Evolutionary conservation across 2,113 vertebrate genomes (phyloP), one percentile per base, ranked within the genome.

Genomic region (Pachycephala philippinensis): DNA sequence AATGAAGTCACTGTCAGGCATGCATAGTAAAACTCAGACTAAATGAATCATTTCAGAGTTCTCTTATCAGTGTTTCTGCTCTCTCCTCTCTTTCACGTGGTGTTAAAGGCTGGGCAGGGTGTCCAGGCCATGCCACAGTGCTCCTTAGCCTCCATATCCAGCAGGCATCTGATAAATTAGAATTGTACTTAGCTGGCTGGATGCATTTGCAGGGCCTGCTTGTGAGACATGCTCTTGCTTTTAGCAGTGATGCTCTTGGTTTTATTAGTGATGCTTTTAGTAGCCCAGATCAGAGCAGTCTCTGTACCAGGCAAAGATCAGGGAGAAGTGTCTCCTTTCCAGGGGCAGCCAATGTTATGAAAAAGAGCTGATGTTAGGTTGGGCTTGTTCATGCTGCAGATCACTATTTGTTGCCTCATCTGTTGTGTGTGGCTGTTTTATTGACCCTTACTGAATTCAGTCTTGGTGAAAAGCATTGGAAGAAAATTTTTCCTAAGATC

Each of bases 21-120:
- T 30, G 59, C 75, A 94, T 69, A 93, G 74, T 95, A 96, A 96
- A 96, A 95, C 84, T 90, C 77, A 54, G 94, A 93, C 59, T 64
- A 91, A 91, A 77, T 94, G 69, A 95, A 96, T 96, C 9, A 95
- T 89, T 94, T 92, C 86, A 57, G 64, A 81, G 61, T 91, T 91
- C 35, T 90, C 33, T 65, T 94, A 86, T 39, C 4, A 15, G 49
- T 59, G 20, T 93, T 97, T 94, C 90, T 94, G 44, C 81, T 91
- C 39, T 77, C 19, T 33, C 13, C 4, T 1, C 22, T 60, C 59
- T 94, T 82, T 87, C 75, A 63, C 56, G 21, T 26, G 37, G 35
- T 52, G 39, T 49, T 53, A 50, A 84, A 82, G 63, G 60, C 57
- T 53, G 37, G 54, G 31, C 68, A 84, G 71, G 53, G 56, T 89